A percentile compares a stretch with the other conserved stretches of the same genome.
These are phyloP conservation scores for Gorsachius goisagi DNA, from an alignment of 2,113 vertebrate genomes.

Conservation along the genomic window DNA sequence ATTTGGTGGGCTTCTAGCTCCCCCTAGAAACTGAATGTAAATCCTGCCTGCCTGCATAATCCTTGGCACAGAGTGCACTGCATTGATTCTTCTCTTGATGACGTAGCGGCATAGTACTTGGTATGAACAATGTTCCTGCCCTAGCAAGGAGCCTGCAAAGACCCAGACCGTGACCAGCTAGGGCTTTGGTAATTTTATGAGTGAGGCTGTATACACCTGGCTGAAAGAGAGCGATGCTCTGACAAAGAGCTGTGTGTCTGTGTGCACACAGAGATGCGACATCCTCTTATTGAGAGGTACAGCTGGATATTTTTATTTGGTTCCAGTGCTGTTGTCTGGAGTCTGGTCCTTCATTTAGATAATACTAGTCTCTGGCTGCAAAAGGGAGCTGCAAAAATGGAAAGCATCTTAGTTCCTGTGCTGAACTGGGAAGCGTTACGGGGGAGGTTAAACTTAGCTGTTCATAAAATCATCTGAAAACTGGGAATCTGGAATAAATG, in stretches of 20 bases:
- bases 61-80: background rate
- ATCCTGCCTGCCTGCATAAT: background rate
- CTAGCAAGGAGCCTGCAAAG: background rate
- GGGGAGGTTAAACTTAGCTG: background rate
- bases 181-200: background rate
- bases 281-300: rapidly evolving
- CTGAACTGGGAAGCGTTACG: background rate
- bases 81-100: background rate
- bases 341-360: background rate
- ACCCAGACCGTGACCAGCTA: rapidly evolving
- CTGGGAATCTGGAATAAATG: background rate
- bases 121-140: background rate
- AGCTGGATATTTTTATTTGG: background rate
- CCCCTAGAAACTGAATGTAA: constrained; percentile 38
- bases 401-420: background rate
- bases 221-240: background rate
- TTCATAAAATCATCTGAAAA: background rate
- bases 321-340: background rate
- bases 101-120: background rate
- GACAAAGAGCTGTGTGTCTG: background rate
- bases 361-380: background rate
- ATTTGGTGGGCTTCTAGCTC: constrained; percentile 42
- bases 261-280: background rate
- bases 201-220: background rate
- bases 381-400: background rate